Conservation (phyloP, 2,113 vertebrate species). For the Spilogale gracilis region DNA sequence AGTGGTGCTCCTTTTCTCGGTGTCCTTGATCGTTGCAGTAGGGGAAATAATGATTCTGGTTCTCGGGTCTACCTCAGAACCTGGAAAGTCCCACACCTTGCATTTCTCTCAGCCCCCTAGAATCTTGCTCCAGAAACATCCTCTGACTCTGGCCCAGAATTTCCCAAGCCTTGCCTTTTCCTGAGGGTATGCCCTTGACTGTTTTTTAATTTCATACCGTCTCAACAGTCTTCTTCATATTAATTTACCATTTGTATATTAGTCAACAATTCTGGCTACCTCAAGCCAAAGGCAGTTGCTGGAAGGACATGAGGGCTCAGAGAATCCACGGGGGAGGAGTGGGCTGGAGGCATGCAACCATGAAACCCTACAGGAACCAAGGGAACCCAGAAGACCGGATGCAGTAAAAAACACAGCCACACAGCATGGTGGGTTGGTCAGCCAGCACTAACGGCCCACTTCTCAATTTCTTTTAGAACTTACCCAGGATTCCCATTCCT, state of each 20-base stretch:
- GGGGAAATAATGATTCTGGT: neutral
- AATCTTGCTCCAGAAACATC: neutral
- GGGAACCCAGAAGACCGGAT: neutral
- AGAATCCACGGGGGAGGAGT: neutral
- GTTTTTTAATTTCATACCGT: neutral
- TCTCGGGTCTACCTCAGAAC: neutral
- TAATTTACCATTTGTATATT: conserved; percentile 12
- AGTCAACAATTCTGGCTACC: neutral
- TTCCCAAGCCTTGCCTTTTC: neutral
- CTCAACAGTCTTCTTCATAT: conserved; percentile 24
- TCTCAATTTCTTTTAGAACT: neutral
- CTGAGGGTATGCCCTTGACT: neutral
- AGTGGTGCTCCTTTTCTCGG: neutral
- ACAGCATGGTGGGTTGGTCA: neutral
- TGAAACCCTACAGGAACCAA: neutral
- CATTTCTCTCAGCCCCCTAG: neutral
- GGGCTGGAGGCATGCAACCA: neutral
- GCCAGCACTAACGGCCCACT: neutral
- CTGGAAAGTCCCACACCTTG: neutral
- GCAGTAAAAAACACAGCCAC: neutral
- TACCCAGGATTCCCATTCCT: neutral
- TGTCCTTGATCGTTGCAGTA: neutral
- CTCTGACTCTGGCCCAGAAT: neutral
- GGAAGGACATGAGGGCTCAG: neutral
- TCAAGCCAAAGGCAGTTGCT: conserved; percentile 54